These are phyloP conservation scores for Pao palembangensis DNA, from an alignment of 2,113 vertebrate genomes.

Conservation along the genomic window DNA sequence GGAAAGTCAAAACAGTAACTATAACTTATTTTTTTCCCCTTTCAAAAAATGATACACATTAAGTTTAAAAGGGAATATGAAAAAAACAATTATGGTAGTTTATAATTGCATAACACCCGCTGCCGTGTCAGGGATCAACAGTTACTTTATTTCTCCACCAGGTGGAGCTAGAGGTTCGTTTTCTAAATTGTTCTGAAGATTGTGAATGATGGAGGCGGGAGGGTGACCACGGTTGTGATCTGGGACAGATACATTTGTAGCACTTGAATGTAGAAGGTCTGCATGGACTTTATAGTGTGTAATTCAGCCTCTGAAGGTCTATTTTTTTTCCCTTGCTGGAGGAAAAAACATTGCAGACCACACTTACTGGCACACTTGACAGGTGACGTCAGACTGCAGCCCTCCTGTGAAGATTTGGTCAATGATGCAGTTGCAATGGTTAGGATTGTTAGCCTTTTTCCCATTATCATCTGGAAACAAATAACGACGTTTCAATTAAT, in stretches of 20 bases:
- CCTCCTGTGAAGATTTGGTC: slow-evolving; percentile 98
- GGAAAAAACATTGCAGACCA: neutral
- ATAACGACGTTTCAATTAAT: neutral
- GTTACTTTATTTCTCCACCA: slow-evolving; percentile 24
- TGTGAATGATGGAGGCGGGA: slow-evolving; percentile 10
- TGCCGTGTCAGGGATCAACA: too few species aligned
- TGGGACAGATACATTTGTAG: neutral
- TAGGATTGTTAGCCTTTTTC: slow-evolving; percentile 96
- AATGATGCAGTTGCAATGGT: slow-evolving; percentile 98
- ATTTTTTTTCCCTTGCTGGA: too few species aligned
- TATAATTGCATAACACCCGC: too few species aligned
- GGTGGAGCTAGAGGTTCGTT: slow-evolving; percentile 41
- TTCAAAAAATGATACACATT: too few species aligned
- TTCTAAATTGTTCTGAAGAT: neutral
- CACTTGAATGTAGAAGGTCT: neutral
- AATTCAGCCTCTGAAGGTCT: too few species aligned
- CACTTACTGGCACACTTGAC: slow-evolving; percentile 96
- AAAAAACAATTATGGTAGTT: too few species aligned
- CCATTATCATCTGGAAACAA: slow-evolving; percentile 83
- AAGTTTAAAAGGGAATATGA: too few species aligned
- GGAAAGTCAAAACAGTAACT: too few species aligned
- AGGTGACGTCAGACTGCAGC: slow-evolving; percentile 96
- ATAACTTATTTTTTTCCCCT: too few species aligned
- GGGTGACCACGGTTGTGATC: slow-evolving; percentile 14
- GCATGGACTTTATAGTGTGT: too few species aligned